These are phyloP conservation scores for Xyrauchen texanus DNA, from an alignment of 2,113 vertebrate species.

Conservation along the genomic window DNA sequence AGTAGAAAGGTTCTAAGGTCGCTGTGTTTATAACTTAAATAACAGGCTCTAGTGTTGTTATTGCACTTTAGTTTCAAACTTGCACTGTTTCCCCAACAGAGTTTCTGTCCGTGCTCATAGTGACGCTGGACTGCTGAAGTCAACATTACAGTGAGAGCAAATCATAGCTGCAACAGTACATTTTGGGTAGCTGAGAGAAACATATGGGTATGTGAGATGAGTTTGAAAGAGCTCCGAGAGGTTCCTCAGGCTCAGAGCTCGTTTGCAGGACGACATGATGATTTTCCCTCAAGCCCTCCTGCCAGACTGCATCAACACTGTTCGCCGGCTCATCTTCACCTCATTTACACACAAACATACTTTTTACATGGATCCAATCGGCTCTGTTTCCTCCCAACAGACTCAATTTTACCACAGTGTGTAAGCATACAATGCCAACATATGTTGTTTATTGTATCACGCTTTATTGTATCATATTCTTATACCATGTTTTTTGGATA, in stretches of 20 bases:
- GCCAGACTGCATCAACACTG: neutral
- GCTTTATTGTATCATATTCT: no score
- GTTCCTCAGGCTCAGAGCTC: neutral
- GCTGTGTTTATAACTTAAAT: neutral
- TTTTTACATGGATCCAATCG: neutral
- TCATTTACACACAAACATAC: slow-evolving; percentile 25
- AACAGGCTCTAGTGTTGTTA: neutral
- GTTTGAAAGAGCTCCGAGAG: slow-evolving; percentile 25
- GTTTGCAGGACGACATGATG: slow-evolving; percentile 16
- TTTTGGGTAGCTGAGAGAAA: neutral
- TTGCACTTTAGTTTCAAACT: neutral
- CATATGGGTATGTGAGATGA: slow-evolving; percentile 3
- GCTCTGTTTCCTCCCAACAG: neutral
- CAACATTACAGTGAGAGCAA: neutral
- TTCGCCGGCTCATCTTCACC: slow-evolving; percentile 10
- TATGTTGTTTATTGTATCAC: no score
- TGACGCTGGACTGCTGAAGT: neutral
- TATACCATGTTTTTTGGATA: no score
- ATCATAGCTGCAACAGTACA: neutral
- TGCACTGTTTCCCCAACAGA: neutral
- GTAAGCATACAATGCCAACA: neutral
- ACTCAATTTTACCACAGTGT: neutral
- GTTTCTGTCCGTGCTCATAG: neutral
- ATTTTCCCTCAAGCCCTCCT: slow-evolving; percentile 1
- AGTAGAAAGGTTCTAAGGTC: neutral